Conservation (phyloP, 2,888 invertebrate genomes). For the Nasonia oneida region DNA sequence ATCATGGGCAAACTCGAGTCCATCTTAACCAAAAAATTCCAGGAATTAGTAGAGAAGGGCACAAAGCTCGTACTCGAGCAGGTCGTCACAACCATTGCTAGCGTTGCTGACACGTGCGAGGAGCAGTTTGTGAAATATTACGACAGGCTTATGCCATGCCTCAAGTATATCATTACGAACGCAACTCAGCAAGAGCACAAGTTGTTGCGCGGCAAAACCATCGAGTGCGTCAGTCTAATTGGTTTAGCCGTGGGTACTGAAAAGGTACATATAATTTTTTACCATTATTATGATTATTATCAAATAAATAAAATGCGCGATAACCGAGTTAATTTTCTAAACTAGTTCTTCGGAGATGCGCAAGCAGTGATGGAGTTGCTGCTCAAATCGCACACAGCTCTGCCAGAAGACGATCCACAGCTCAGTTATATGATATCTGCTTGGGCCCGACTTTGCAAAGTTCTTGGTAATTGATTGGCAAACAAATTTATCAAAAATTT, state of each 20-base stretch:
- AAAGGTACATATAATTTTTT: constrained; percentile 78
- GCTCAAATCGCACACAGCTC: constrained; percentile 92
- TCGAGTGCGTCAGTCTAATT: constrained; percentile 99
- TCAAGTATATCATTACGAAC: constrained; percentile 98
- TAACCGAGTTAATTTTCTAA: constrained; percentile 8
- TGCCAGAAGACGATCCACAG: constrained; percentile 97
- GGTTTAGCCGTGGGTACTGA: constrained; percentile 92
- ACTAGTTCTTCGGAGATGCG: constrained; percentile 91
- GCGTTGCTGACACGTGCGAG: constrained; percentile 98
- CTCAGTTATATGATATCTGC: constrained; percentile 98
- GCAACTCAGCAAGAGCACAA: constrained; percentile 93
- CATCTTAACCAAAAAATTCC: constrained; percentile 95
- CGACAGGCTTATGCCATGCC: constrained; percentile 92
- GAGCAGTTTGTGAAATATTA: constrained; percentile 97
- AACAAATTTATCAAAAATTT: constrained; percentile 1
- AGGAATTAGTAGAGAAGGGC: constrained; percentile 95
- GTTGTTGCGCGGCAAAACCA: constrained; percentile 97
- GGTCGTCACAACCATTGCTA: constrained; percentile 98
- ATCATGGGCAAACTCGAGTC: constrained; percentile 95
- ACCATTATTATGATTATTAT: background rate
- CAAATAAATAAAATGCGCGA: background rate
- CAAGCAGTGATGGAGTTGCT: constrained; percentile 97
- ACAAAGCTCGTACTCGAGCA: constrained; percentile 98
- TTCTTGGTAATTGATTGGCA: constrained; percentile 82
- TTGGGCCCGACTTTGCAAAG: constrained; percentile 99